These are phyloP conservation scores for Lepidocyrtoides sp. DNA, from an alignment of 2,888 invertebrate species.

Conservation along the genomic window DNA sequence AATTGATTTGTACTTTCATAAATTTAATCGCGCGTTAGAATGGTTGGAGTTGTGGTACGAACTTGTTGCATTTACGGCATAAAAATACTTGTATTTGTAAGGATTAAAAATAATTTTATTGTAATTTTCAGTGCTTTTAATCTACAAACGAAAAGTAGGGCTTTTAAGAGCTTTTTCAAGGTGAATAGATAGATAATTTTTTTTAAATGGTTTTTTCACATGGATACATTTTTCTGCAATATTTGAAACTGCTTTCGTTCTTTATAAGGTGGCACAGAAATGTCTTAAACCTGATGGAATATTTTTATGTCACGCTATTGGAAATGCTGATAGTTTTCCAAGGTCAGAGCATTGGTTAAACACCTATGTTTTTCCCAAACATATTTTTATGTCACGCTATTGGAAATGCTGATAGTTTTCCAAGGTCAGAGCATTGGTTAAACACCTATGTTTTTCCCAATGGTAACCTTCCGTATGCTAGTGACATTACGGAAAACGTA, in stretches of 20 bases:
- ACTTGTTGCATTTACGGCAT: too few species aligned
- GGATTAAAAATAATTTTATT: too few species aligned
- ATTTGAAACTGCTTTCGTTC: too few species aligned
- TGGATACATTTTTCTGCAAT: too few species aligned
- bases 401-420: too few species aligned
- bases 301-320: constrained; percentile 79
- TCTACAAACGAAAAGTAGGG: background rate
- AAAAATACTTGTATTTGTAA: too few species aligned
- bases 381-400: too few species aligned
- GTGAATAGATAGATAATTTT: constrained; percentile 30
- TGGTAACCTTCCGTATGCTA: constrained; percentile 12
- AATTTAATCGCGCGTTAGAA: constrained; percentile 34
- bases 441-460: constrained; percentile 57
- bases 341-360: constrained; percentile 68
- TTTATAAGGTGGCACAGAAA: constrained; percentile 49
- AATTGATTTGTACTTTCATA: background rate
- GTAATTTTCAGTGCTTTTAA: too few species aligned
- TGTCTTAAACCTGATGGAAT: constrained; percentile 71
- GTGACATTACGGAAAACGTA: background rate
- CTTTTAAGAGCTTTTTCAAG: constrained; percentile 53
- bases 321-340: constrained; percentile 13
- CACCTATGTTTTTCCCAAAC: constrained; percentile 62
- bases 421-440: constrained; percentile 62
- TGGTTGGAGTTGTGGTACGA: constrained; percentile 53
- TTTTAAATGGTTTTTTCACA: too few species aligned